Base-by-base conservation (phyloP, 2,113 vertebrate genomes). In the Myiozetetes cayanensis region DNA sequence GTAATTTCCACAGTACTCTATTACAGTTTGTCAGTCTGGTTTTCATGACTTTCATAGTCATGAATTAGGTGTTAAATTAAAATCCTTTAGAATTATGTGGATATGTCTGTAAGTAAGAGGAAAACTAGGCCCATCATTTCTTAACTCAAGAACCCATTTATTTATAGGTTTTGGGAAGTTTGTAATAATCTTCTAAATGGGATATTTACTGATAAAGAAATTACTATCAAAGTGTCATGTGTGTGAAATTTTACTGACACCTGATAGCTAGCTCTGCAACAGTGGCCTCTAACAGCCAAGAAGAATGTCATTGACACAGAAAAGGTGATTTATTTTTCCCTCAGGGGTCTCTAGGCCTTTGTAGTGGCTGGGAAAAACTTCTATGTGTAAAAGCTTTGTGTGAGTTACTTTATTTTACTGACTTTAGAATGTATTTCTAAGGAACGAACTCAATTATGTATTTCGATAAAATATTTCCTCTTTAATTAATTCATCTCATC, bases 131-230 rank as follows among this genome's bases (percentile, higher is more conserved):
- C 18, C 41, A 89, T 49, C 14, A 53, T 25, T 82, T 79, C 56
- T 92, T 79, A 82, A 71, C 10, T 86, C 27, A 88, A 86, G 56
- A 81, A 44, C 41, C 4, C 37, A 41, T 65, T 88, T 88, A 87
- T 94, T 82, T 39, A 78, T 9, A 58, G 46, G 66, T 87, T 89
- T 85, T 93, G 23, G 25, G 22, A 89, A 49, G 12, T 75, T 78
- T 50, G 28, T 76, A 56, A 82, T 89, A 89, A 53, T 66, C 25
- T 93, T 85, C 58, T 87, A 82, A 95, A 89, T 61, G n/a, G 27
- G n/a, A 89, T 91, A 84, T 73, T 89, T 93, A 88, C 66, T 24
- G 12, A 93, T 46, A 65, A 85, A 71, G 55, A 93, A 83, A 80
- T 94, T 73, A 87, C 52, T 79, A 56, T 72, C 41, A 53, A 24